Conservation (phyloP, 2,888 invertebrate genomes). For the Pristionchus arcanus region DNA sequence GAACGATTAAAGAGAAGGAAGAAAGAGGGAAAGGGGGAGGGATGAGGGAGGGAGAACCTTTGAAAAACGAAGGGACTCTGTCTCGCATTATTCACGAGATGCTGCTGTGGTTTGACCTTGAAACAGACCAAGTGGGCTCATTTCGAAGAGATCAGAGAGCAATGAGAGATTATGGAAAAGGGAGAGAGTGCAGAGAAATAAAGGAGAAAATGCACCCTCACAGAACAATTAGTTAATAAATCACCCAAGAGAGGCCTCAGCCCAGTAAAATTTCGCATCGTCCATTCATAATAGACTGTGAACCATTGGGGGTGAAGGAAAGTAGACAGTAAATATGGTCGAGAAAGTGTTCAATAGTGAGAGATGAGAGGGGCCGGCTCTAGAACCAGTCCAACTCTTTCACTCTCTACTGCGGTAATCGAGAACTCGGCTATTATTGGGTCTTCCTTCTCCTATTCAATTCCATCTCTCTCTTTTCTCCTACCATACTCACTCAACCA, state of each 20-base stretch:
- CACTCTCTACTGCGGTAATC: conserved; percentile 19
- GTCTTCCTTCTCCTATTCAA: conserved; percentile 36
- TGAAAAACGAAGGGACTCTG: not conserved
- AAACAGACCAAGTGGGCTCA: not conserved
- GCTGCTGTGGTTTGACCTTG: not conserved
- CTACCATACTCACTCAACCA: conserved; percentile 29
- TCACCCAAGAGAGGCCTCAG: not conserved
- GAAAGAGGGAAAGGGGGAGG: not conserved
- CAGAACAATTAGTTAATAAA: not conserved
- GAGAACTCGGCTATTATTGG: conserved; percentile 40
- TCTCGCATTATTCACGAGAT: not conserved
- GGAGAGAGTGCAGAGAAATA: not conserved
- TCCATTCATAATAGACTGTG: not conserved
- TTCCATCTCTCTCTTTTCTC: not conserved
- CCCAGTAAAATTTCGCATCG: not conserved
- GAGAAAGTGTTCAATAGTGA: not conserved
- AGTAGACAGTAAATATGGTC: not conserved
- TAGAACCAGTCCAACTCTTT: conserved; percentile 42
- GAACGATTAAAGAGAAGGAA: not conserved
- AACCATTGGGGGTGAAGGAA: not conserved
- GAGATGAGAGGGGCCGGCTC: not conserved
- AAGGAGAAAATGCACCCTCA: not conserved
- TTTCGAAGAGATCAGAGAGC: not conserved
- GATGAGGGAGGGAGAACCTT: not conserved
- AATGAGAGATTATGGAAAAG: not conserved